Evolutionary conservation across 2,888 invertebrate species (phyloP), one percentile per base, ranked within the genome.

Genomic region (Eulithis testata): DNA sequence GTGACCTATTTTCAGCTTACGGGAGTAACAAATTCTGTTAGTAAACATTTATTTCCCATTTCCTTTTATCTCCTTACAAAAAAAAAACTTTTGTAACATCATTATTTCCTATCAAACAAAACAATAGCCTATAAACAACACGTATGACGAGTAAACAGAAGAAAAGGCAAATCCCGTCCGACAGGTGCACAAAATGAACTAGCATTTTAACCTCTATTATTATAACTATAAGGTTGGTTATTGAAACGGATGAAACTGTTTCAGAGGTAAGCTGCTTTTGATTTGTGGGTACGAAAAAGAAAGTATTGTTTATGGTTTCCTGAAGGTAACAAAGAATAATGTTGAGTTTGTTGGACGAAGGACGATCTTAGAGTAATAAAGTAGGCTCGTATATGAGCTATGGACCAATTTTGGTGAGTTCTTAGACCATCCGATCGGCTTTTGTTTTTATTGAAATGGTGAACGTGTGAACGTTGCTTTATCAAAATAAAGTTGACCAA

Each of bases 251-350:
- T 9, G 12, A 63, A 65, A 74, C 76, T 14, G 76, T 73, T 76
- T 73, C 79, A 77, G 79, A 80, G 79, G 78, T 82, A 88, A 88
- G 84, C 84, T 79, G 80, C 83, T 84, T 85, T 86, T 89, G 89
- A 90, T 89, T 89, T 89, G 89, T 88, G 81, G 83, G 70, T 75
- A 73, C 81, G 84, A 83, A 83, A 84, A 84, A 84, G 84, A 82
- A 83, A 81, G 78, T 74, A 79, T 89, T 86, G 82, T 90, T 89
- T 89, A 89, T 87, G 85, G 85, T 88, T 89, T 87, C 87, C 87
- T 85, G 76, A 77, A 78, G 77, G 79, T 82, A 78, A 82, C 76
- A 78, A 85, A 83, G 83, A 82, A 81, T 85, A 80, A 79, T 77
- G 73, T 67, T 50, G 60, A 61, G 63, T 63, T 68, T 64, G 45